These are phyloP conservation scores for Turnix velox DNA, from an alignment of 2,113 vertebrate species.

Conservation along the genomic window DNA sequence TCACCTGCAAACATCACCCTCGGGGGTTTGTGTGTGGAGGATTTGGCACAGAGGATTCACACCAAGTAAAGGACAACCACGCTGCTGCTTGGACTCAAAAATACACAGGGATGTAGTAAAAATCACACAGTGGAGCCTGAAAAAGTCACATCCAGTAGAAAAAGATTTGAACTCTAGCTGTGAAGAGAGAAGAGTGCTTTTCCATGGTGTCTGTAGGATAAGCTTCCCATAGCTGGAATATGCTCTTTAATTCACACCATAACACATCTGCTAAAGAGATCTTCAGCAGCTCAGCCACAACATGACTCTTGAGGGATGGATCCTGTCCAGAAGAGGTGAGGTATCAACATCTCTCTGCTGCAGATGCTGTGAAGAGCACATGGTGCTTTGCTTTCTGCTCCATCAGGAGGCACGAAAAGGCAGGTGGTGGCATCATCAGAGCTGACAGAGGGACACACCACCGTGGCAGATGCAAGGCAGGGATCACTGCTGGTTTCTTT, in stretches of 20 bases:
- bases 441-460: accelerated
- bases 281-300: background rate
- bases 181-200: background rate
- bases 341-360: background rate
- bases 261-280: background rate
- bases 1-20: background rate
- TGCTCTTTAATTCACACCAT: background rate
- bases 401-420: accelerated
- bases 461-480: background rate
- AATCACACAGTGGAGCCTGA: background rate
- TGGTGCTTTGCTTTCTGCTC: background rate
- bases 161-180: background rate
- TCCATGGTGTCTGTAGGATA: background rate
- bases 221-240: background rate
- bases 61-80: background rate
- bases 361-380: background rate
- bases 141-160: background rate
- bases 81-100: background rate
- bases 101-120: background rate
- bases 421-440: background rate
- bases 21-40: background rate
- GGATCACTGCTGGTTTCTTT: background rate
- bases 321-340: background rate
- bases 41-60: background rate
- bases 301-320: background rate